phyloP scores from a whole-genome alignment of 2,888 invertebrate genomes.

The Geophilus truncorum region DNA sequence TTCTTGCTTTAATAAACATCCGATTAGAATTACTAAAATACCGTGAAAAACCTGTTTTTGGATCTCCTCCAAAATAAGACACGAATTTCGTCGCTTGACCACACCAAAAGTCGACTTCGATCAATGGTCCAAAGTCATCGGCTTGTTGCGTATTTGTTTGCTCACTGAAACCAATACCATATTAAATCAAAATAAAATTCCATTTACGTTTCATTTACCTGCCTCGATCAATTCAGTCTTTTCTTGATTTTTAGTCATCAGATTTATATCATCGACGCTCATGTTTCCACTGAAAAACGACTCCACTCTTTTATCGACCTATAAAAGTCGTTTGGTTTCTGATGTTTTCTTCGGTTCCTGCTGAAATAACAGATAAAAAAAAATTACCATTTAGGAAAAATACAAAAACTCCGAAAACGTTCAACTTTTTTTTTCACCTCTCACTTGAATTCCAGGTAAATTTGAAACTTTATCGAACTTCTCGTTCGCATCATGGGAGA shows the following conservation, averaged over 20 bases:
- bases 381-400: constrained; percentile 53
- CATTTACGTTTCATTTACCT: constrained; percentile 68
- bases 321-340: constrained; percentile 49
- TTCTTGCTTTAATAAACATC: neutral
- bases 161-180: constrained; percentile 56
- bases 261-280: too few relatives aligned
- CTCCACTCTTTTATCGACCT: neutral
- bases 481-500: too few relatives aligned
- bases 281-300: neutral
- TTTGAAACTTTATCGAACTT: neutral
- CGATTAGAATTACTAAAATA: too few relatives aligned
- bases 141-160: constrained; percentile 71
- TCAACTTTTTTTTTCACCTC: neutral
- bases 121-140: constrained; percentile 71
- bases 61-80: constrained; percentile 73
- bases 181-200: constrained; percentile 47
- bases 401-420: constrained; percentile 52
- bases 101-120: constrained; percentile 79
- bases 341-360: constrained; percentile 43
- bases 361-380: constrained; percentile 37
- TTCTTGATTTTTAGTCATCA: constrained; percentile 55
- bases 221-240: constrained; percentile 61
- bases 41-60: constrained; percentile 64
- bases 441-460: neutral
- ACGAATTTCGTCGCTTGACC: constrained; percentile 70